Evolutionary conservation across 2,797 vertebrate species (phyloP), one percentile per base, ranked within the genome.

Genomic region (Coracias cyanogaster): DNA sequence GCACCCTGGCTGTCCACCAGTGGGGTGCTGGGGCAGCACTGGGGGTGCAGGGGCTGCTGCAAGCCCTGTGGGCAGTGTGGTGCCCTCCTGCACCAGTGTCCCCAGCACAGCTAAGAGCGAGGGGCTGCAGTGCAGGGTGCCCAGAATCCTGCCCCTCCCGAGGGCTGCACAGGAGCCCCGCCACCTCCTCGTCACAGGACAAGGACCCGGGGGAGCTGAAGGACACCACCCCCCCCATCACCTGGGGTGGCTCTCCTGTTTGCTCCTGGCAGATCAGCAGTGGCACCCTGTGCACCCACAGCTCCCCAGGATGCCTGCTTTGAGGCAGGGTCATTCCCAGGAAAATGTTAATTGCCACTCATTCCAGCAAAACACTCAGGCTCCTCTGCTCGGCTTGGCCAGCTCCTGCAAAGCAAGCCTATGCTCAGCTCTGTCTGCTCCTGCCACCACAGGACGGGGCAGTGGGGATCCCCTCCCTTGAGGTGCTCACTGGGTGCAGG

Each of bases 21-120:
- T 43, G 15, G 15, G 12, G 7, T 52, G 26, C 5, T 10, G 20
- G 41, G 28, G 37, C 24, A 58, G 57, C 12, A 10, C 58, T 51
- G 49, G 15, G 6, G 41, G 61, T 16, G 12, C 1, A 5, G 39
- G 57, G 46, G 10, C 43, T 67, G 73, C 77, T 2, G 1, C 14
- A 43, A 39, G 18, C 72, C 24, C 58, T 3, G 6, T 0, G 3
- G 49, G 54, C 79, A 84, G 71, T 1, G 1, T 83, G n/a, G 46
- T 48, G 25, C 31, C 33, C 48, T 28, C 33, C 37, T 69, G 26
- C 24, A 20, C 15, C 10, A 15, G 26, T 31, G 18, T 2, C 28
- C 19, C 4, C 67, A 20, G 72, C 41, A 46, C 20, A 51, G 45
- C 11, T 1, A 6, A 52, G 51, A 0, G 1, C 3, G 2, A 10